Conservation (phyloP, 2,888 invertebrate species). For the Bimastos eiseni region DNA sequence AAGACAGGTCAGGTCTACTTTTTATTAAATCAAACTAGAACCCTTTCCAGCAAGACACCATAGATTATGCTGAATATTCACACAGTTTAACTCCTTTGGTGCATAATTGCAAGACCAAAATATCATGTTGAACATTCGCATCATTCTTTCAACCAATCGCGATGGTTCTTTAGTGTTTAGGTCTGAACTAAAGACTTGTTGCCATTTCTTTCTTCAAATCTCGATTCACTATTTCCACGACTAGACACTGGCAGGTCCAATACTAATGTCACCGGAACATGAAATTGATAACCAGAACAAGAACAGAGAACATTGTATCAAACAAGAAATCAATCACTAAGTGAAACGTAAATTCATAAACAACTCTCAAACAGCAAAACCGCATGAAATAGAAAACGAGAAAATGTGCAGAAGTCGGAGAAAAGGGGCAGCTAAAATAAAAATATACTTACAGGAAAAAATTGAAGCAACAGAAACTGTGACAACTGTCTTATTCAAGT, state of each 20-base stretch:
- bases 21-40: neutral
- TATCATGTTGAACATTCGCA: too few species aligned
- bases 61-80: neutral
- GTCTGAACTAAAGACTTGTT: neutral
- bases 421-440: neutral
- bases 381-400: neutral
- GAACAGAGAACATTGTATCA: neutral
- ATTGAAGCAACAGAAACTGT: neutral
- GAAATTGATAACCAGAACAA: neutral
- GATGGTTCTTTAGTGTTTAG: neutral
- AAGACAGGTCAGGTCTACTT: neutral
- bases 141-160: neutral
- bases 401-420: neutral
- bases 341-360: neutral
- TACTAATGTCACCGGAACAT: neutral
- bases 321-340: neutral
- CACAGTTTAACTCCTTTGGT: neutral
- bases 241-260: neutral
- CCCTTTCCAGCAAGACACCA: neutral
- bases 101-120: too few species aligned
- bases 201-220: neutral
- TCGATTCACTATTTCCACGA: neutral
- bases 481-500: neutral
- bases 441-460: neutral
- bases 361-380: neutral